Evolutionary conservation across 1,140 invertebrate genomes (phyloP).

Genomic region (Trypoxylus dichotomus): DNA sequence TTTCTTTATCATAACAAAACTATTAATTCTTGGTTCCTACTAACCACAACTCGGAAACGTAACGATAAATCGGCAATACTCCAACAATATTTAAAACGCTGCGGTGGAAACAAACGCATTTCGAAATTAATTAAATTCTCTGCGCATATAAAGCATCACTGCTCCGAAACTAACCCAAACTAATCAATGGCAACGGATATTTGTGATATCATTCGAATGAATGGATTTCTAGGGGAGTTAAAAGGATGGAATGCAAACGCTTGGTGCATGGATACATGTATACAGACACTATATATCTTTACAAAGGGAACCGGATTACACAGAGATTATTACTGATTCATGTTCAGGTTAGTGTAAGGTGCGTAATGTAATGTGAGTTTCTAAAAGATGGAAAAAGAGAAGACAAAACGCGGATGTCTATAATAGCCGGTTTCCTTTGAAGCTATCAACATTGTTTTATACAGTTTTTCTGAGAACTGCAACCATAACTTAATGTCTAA

Average conservation of each 20-base stretch:
- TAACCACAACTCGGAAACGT: background rate
- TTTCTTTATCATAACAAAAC: background rate
- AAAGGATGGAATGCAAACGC: background rate
- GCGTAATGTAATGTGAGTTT: background rate
- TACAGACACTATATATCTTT: background rate
- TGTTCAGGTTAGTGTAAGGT: background rate
- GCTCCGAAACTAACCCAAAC: background rate
- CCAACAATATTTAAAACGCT: too few species aligned
- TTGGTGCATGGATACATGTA: too few species aligned
- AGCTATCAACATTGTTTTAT: background rate
- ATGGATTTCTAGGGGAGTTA: background rate
- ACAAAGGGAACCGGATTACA: background rate
- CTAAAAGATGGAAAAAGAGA: background rate
- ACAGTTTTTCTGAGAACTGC: background rate
- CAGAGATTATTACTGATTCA: background rate
- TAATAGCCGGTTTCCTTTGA: background rate
- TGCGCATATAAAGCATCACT: background rate
- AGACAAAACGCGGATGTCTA: background rate
- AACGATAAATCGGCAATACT: background rate
- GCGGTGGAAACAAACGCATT: too few species aligned
- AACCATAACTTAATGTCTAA: background rate
- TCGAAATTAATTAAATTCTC: slow-evolving; percentile 9
- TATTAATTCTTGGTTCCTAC: background rate
- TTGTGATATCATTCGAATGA: background rate
- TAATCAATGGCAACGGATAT: background rate